These are phyloP conservation scores for Arctopsyche grandis DNA, from an alignment of 1,140 invertebrate species.

Conservation along the genomic window DNA sequence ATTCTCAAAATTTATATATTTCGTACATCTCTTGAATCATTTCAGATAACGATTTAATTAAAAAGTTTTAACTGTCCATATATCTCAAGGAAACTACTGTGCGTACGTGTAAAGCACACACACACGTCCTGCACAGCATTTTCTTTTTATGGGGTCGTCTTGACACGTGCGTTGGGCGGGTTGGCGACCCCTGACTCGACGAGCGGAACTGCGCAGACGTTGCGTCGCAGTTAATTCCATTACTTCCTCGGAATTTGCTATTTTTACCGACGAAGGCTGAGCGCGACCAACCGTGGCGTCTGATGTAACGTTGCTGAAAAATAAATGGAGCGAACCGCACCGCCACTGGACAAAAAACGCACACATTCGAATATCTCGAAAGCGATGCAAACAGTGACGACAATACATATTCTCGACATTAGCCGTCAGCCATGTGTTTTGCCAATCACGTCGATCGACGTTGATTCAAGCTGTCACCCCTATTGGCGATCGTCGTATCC, in stretches of 20 bases:
- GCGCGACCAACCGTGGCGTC: conserved; percentile 7
- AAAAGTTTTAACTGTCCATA: too few species aligned
- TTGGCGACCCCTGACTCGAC: background rate
- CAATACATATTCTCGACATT: background rate
- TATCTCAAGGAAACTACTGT: too few species aligned
- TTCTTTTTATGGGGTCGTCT: too few species aligned
- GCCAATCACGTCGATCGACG: conserved; percentile 12
- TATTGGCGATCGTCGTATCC: background rate
- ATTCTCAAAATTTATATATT: too few species aligned
- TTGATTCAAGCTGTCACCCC: conserved; percentile 1
- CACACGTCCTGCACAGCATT: too few species aligned
- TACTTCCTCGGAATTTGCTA: conserved; percentile 35
- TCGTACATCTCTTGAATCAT: too few species aligned
- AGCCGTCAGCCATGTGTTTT: background rate
- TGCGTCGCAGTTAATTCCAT: conserved; percentile 36
- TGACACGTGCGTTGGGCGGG: background rate
- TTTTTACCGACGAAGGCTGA: conserved; percentile 32
- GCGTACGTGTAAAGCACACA: too few species aligned
- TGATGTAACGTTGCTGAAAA: conserved; percentile 29
- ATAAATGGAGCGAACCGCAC: conserved; percentile 21
- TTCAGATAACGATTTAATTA: too few species aligned
- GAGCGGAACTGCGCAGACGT: conserved; percentile 22
- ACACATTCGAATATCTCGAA: background rate
- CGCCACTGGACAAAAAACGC: conserved; percentile 2
- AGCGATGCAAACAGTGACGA: background rate